Percentiles rank a stretch among this genome's conserved stretches.
phyloP scores from a whole-genome alignment of 2,888 invertebrate genomes.

The Anthrax anthrax region DNA sequence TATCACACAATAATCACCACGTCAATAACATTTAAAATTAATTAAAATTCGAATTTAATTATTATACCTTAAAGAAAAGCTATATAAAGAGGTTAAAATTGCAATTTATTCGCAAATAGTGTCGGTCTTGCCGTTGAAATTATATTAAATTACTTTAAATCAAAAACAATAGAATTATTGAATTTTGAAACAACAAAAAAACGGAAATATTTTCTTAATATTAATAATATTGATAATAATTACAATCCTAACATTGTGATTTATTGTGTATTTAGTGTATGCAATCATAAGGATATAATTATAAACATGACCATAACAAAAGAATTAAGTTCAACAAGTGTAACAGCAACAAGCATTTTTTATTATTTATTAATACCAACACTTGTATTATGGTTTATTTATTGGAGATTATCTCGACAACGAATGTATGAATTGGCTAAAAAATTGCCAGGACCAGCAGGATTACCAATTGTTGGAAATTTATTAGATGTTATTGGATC shows the following conservation, averaged over 20 bases:
- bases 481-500: slow-evolving; percentile 58
- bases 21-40: too few relatives aligned
- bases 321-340: slow-evolving; percentile 27
- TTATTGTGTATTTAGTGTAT: background rate
- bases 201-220: too few relatives aligned
- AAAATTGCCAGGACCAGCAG: slow-evolving; percentile 57
- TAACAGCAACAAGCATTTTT: slow-evolving; percentile 50
- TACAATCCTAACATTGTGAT: background rate
- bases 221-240: background rate
- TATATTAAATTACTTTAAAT: too few relatives aligned
- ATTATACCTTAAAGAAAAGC: background rate
- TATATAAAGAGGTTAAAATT: background rate
- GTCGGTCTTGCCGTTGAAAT: too few relatives aligned
- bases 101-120: background rate
- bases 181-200: background rate
- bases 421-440: slow-evolving; percentile 55
- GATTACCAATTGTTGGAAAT: slow-evolving; percentile 59
- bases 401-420: slow-evolving; percentile 61
- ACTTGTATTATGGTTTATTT: slow-evolving; percentile 52
- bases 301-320: slow-evolving; percentile 18
- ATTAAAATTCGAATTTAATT: too few relatives aligned
- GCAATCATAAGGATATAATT: background rate
- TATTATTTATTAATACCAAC: slow-evolving; percentile 59
- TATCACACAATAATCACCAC: too few relatives aligned
- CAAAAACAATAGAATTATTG: too few relatives aligned